These are phyloP conservation scores for Mus spretus DNA, from an alignment of 2,797 vertebrate genomes.

Conservation along the genomic window DNA sequence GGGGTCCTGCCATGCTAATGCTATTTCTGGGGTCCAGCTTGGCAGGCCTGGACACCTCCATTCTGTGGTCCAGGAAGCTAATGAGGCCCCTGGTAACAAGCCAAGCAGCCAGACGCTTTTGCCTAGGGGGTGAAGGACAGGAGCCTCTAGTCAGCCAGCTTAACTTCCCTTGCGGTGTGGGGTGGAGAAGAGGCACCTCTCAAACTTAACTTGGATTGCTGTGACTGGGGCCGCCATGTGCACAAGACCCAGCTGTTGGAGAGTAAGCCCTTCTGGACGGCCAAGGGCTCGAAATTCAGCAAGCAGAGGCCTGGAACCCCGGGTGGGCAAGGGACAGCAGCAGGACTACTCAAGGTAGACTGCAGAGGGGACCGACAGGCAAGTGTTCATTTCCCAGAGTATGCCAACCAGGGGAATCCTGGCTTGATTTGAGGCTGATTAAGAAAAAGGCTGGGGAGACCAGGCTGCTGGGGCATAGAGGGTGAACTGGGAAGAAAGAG, in stretches of 20 bases:
- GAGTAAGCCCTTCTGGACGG: not conserved
- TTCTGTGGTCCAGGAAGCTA: not conserved
- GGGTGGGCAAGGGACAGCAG: not conserved
- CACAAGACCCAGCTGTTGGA: not conserved
- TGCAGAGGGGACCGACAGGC: not conserved
- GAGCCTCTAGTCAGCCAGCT: not conserved
- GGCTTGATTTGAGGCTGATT: not conserved
- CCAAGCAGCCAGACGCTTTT: not conserved
- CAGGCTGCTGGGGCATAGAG: not conserved
- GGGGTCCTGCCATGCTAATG: not conserved
- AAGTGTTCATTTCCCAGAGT: not conserved
- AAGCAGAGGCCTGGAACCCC: not conserved
- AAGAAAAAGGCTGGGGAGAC: not conserved
- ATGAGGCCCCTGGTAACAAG: conserved; percentile 37
- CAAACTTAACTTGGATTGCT: not conserved
- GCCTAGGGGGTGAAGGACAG: not conserved
- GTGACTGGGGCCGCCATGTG: not conserved
- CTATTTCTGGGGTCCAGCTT: not conserved
- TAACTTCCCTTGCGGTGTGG: not conserved
- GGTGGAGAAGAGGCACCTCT: not conserved
- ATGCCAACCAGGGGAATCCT: not conserved
- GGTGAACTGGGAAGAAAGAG: not conserved
- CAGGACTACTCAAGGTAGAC: not conserved
- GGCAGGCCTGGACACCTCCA: not conserved
- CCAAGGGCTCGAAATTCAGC: not conserved